Conservation (phyloP, 2,797 vertebrate genomes). For the Miichthys miiuy region DNA sequence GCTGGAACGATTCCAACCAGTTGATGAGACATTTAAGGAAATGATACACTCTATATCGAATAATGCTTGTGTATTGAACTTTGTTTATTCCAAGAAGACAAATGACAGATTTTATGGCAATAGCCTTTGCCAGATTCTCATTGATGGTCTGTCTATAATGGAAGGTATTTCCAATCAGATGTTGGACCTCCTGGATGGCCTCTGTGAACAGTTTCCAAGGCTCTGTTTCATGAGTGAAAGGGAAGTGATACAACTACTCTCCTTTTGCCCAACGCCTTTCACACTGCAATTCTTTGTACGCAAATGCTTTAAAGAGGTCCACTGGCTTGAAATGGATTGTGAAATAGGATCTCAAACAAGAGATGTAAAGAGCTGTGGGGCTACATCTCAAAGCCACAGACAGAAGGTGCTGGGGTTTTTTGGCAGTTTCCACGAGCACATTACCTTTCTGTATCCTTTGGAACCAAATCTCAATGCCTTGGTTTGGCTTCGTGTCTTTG, state of each 20-base stretch:
- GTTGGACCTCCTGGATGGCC: conserved; percentile 73
- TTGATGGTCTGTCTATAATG: conserved; percentile 81
- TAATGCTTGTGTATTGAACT: conserved; percentile 82
- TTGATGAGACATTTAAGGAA: conserved; percentile 84
- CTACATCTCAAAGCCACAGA: conserved; percentile 22
- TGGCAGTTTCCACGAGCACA: conserved; percentile 80
- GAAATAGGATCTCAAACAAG: conserved; percentile 10
- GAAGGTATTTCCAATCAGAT: conserved; percentile 84
- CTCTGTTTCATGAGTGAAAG: conserved; percentile 89
- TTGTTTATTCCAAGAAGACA: conserved; percentile 65
- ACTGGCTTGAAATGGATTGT: conserved; percentile 74
- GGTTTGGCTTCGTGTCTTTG: conserved; percentile 86
- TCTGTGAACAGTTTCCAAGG: conserved; percentile 84
- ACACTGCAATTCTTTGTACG: conserved; percentile 79
- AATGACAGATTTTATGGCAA: conserved; percentile 68
- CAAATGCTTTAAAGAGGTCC: conserved; percentile 87
- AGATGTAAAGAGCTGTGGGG: conserved; percentile 9
- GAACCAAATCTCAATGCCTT: conserved; percentile 70
- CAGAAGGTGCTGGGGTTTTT: conserved; percentile 77
- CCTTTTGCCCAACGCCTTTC: conserved; percentile 64
- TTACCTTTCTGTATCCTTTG: conserved; percentile 81
- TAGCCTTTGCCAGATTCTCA: conserved; percentile 75
- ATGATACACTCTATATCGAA: conserved; percentile 78
- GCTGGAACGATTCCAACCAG: conserved; percentile 75
- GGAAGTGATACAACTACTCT: conserved; percentile 86